A percentile compares a stretch with the other conserved stretches of the same genome.
These are phyloP conservation scores for Philotrypesis tridentata DNA, from an alignment of 1,140 invertebrate species.

Conservation along the genomic window DNA sequence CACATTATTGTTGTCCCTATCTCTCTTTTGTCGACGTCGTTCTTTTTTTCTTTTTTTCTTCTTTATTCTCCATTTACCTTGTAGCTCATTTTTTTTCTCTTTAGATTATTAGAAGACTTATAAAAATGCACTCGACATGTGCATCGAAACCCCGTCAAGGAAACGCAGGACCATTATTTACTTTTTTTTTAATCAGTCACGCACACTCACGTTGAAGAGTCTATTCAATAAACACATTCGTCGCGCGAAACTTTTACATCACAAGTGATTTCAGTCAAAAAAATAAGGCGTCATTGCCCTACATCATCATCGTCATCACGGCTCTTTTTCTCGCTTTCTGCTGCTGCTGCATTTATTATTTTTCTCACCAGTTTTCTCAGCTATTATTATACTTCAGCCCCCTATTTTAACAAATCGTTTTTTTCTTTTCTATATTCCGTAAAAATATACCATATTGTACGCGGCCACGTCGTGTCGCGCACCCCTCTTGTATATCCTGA, in stretches of 20 bases:
- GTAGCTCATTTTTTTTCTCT: no score
- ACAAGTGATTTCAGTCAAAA: constrained; percentile 33
- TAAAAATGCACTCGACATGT: constrained; percentile 32
- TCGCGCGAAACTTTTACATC: constrained; percentile 28
- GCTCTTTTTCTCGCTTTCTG: not conserved
- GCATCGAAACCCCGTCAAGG: constrained; percentile 10
- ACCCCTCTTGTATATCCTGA: not conserved
- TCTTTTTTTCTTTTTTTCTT: not conserved
- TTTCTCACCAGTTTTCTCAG: not conserved
- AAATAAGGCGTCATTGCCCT: not conserved
- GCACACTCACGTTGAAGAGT: constrained; percentile 14
- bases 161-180: constrained; percentile 3
- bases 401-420: not conserved
- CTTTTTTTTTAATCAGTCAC: constrained; percentile 27
- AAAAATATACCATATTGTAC: constrained; percentile 17
- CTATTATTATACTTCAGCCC: not conserved
- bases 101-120: constrained; percentile 26
- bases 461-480: not conserved
- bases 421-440: not conserved
- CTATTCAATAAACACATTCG: constrained; percentile 17
- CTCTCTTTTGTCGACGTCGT: not conserved
- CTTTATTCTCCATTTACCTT: not conserved
- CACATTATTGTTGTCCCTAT: not conserved
- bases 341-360: not conserved
- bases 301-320: not conserved